Evolutionary conservation across 2,113 vertebrate species (phyloP).

Genomic region (Channa argus): DNA sequence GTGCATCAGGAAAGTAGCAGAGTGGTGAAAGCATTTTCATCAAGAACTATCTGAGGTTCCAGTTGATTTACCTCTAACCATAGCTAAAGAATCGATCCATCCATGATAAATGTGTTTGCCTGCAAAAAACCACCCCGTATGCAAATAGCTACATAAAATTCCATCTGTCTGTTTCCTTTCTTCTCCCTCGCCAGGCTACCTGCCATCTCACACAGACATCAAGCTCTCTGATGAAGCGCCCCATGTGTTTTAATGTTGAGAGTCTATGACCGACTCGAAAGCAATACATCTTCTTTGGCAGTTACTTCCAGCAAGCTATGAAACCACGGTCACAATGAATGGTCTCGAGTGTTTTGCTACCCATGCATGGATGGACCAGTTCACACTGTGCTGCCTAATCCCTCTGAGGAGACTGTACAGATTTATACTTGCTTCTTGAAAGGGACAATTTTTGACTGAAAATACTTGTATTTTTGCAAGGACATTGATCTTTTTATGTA

Average conservation of each 20-base stretch:
- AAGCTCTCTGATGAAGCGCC: conserved; percentile 81
- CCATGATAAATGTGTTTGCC: conserved; percentile 76
- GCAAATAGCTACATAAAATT: conserved; percentile 75
- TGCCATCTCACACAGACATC: conserved; percentile 82
- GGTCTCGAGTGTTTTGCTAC: conserved; percentile 81
- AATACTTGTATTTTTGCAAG: conserved; percentile 82
- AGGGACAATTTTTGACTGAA: conserved; percentile 78
- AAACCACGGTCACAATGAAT: conserved; percentile 80
- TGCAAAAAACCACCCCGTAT: conserved; percentile 66
- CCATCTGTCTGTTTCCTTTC: conserved; percentile 62
- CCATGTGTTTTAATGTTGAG: conserved; percentile 83
- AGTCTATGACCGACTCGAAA: conserved; percentile 78
- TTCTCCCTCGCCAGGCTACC: conserved; percentile 78
- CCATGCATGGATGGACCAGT: conserved; percentile 81
- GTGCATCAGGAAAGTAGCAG: conserved; percentile 54
- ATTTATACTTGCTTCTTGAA: conserved; percentile 79
- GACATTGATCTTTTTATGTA: conserved; percentile 81
- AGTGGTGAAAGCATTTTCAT: conserved; percentile 79
- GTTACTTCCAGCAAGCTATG: conserved; percentile 80
- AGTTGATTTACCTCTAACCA: conserved; percentile 72
- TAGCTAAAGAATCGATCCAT: conserved; percentile 71
- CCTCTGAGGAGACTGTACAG: conserved; percentile 81
- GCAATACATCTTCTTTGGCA: conserved; percentile 85
- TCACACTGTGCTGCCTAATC: conserved; percentile 80
- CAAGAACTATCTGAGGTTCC: conserved; percentile 69